Conservation (phyloP, 2,888 invertebrate species). For the Podotricha telesiphe region DNA sequence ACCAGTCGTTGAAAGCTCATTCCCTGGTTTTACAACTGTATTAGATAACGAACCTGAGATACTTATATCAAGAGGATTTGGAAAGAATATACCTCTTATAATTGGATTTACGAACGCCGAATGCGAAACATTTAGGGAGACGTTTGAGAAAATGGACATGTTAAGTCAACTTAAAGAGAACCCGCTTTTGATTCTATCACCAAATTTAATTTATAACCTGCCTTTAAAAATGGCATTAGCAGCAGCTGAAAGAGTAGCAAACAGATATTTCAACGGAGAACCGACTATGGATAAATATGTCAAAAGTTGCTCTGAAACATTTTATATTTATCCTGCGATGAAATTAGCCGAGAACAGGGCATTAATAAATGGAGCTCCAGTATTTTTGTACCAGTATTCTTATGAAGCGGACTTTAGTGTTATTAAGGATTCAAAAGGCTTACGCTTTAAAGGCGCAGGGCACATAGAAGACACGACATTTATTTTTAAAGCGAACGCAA, state of each 20-base stretch:
- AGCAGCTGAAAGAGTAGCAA: slow-evolving; percentile 51
- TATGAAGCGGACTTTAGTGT: slow-evolving; percentile 76
- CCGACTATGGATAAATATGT: slow-evolving; percentile 58
- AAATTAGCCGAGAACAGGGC: slow-evolving; percentile 55
- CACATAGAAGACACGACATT: slow-evolving; percentile 85
- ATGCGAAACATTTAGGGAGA: slow-evolving; percentile 64
- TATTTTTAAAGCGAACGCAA: slow-evolving; percentile 69
- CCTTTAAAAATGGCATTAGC: slow-evolving; percentile 46
- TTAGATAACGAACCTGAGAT: slow-evolving; percentile 66
- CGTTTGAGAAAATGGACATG: slow-evolving; percentile 60
- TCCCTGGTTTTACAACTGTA: slow-evolving; percentile 62
- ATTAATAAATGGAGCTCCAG: slow-evolving; percentile 61
- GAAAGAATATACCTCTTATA: slow-evolving; percentile 63
- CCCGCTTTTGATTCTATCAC: slow-evolving; percentile 55
- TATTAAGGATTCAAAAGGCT: slow-evolving; percentile 64
- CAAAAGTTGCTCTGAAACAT: slow-evolving; percentile 59
- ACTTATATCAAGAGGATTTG: slow-evolving; percentile 59
- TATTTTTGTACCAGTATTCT: slow-evolving; percentile 81
- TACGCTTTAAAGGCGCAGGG: slow-evolving; percentile 77
- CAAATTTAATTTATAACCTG: slow-evolving; percentile 52
- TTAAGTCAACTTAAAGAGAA: slow-evolving; percentile 51
- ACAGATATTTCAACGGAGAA: slow-evolving; percentile 58
- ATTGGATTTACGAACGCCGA: slow-evolving; percentile 68
- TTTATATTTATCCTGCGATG: slow-evolving; percentile 65
- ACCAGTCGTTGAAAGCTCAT: slow-evolving; percentile 65